A percentile compares a stretch with the other conserved stretches of the same genome.
Conservation (phyloP, 1,140 invertebrate genomes). For the Sipha flava region DNA sequence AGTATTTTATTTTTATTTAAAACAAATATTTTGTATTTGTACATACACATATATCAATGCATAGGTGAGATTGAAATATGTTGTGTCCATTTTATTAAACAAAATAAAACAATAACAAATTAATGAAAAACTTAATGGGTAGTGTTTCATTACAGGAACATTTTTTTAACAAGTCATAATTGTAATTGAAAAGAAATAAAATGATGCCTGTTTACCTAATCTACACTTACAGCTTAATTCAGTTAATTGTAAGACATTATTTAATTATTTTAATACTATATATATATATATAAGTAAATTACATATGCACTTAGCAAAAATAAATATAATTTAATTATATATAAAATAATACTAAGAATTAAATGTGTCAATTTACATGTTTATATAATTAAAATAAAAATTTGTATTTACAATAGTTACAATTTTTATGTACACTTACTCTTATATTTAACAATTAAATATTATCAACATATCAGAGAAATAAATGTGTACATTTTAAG, state of each 20-base stretch:
- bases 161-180: no score
- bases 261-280: not conserved
- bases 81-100: no score
- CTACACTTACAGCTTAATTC: not conserved
- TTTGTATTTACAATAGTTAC: constrained; percentile 18
- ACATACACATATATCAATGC: no score
- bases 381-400: constrained; percentile 11
- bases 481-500: not conserved
- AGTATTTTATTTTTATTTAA: no score
- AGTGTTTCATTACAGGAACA: not conserved
- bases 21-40: no score
- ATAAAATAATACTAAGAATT: constrained; percentile 12
- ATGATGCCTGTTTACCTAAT: not conserved
- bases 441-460: constrained; percentile 7
- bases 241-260: not conserved
- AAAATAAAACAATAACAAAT: no score
- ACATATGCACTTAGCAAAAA: not conserved
- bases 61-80: no score
- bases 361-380: constrained; percentile 28
- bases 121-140: not conserved
- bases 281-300: not conserved
- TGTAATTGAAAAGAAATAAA: not conserved
- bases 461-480: constrained; percentile 26
- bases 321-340: not conserved
- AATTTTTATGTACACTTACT: not conserved